phyloP scores from a whole-genome alignment of 2,888 invertebrate genomes.

The Nezara viridula region DNA sequence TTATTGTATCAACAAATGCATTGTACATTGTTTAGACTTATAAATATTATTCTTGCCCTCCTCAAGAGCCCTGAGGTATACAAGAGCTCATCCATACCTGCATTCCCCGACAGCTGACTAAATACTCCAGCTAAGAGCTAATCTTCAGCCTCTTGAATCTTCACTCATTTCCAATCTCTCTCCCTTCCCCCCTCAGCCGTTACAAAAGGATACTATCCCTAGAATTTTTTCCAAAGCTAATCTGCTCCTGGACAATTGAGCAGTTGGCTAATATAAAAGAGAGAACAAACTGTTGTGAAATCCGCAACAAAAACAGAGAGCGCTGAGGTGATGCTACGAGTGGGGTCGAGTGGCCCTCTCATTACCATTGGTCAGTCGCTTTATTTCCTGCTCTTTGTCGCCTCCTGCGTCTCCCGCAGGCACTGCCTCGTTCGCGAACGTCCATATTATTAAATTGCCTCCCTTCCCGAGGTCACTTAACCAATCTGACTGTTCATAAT shows the following conservation, averaged over 20 bases:
- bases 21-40: background rate
- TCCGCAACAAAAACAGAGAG: constrained; percentile 19
- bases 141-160: background rate
- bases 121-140: constrained; percentile 12
- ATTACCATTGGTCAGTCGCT: constrained; percentile 15
- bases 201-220: constrained; percentile 21
- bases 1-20: background rate
- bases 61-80: background rate
- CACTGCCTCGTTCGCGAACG: constrained; percentile 33
- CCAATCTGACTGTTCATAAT: constrained; percentile 16
- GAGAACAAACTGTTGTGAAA: background rate
- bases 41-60: background rate
- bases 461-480: constrained; percentile 15
- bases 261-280: constrained; percentile 30
- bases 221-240: constrained; percentile 18
- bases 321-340: background rate
- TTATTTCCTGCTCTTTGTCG: constrained; percentile 48
- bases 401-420: constrained; percentile 38
- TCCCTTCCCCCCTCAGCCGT: background rate
- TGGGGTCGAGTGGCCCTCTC: constrained; percentile 42
- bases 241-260: background rate
- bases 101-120: constrained; percentile 25
- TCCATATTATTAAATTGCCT: constrained; percentile 14
- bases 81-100: background rate
- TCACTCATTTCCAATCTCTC: background rate